Evolutionary conservation across 2,797 vertebrate genomes (phyloP).

Genomic region (Gymnodraco acuticeps): DNA sequence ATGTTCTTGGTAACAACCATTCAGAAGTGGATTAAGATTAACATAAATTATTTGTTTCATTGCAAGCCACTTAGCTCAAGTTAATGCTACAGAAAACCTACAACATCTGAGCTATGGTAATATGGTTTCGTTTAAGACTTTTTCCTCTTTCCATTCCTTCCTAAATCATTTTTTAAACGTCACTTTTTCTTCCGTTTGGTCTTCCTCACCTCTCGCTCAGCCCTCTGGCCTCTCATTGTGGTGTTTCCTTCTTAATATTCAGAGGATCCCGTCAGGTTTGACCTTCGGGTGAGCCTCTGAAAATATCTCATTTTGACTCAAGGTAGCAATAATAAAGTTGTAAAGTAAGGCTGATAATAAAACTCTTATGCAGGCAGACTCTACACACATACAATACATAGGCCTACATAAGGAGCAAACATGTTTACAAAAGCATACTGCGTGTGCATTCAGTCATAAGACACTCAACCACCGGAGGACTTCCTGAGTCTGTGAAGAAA

Average conservation of each 20-base stretch:
- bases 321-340: conserved; percentile 62
- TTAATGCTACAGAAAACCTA: neutral
- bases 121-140: neutral
- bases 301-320: conserved; percentile 71
- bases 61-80: neutral
- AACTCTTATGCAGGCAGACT: conserved; percentile 13
- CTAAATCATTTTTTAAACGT: conserved; percentile 11
- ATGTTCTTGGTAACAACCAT: no score
- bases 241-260: conserved; percentile 68
- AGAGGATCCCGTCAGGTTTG: conserved; percentile 50
- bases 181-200: conserved; percentile 27
- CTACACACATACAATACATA: neutral
- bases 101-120: conserved; percentile 6
- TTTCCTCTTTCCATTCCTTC: conserved; percentile 10
- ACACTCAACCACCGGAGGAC: neutral
- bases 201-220: conserved; percentile 36
- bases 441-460: neutral
- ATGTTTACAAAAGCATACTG: neutral
- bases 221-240: conserved; percentile 30
- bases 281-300: conserved; percentile 55
- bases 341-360: conserved; percentile 46
- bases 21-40: no score
- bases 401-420: neutral
- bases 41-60: no score
- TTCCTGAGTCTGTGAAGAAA: conserved; percentile 12